Evolutionary conservation across 2,113 vertebrate species (phyloP).

Genomic region (Balaeniceps rex): DNA sequence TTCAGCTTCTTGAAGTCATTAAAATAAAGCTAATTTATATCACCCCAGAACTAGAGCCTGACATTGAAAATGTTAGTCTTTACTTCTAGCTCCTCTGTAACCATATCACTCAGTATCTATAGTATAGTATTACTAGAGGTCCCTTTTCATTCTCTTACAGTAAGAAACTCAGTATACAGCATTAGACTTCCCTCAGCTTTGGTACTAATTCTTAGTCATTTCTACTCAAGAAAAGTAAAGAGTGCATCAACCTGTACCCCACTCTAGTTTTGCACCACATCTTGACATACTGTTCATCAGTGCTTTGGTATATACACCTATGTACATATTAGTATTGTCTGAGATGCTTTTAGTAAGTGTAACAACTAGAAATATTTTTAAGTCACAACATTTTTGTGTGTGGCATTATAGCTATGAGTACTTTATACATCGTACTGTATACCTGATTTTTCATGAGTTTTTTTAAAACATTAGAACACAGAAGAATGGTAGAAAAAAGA

Average conservation of each 20-base stretch:
- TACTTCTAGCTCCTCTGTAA: neutral
- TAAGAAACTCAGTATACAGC: neutral
- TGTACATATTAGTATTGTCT: neutral
- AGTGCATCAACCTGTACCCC: neutral
- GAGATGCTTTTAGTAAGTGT: neutral
- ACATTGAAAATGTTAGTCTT: neutral
- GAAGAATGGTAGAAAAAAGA: neutral
- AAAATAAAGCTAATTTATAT: neutral
- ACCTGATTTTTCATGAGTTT: neutral
- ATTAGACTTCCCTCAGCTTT: neutral
- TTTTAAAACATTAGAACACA: neutral
- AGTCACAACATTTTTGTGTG: neutral
- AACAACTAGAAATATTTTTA: neutral
- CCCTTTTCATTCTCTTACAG: neutral
- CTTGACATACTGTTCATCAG: neutral
- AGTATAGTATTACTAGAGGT: neutral
- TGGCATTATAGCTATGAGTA: neutral
- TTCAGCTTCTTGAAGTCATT: neutral
- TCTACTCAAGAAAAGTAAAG: neutral
- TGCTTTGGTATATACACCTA: slow-evolving; percentile 32
- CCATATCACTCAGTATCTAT: neutral
- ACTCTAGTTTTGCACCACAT: neutral
- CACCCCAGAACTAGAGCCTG: neutral
- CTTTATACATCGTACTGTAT: neutral
- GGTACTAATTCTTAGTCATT: neutral